Evolutionary conservation across 2,797 vertebrate species (phyloP), one percentile per base, ranked within the genome.

Genomic region (Malacoctenus gilli): DNA sequence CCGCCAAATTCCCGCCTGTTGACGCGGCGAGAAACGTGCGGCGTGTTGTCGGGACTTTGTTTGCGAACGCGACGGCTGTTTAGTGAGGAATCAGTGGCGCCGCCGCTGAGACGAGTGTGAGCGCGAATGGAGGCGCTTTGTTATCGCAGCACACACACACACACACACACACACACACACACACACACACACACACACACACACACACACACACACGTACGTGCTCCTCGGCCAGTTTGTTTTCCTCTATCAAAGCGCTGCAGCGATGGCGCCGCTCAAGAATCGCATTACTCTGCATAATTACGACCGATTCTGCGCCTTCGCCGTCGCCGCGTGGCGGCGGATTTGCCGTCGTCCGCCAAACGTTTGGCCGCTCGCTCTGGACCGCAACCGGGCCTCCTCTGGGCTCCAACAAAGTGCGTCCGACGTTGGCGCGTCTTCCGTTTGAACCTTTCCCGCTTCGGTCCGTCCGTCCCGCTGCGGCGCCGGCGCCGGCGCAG

Each of bases 231-330:
- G 58, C 67, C 67, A 72, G 68, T 79, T 87, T 78, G 77, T 72
- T 85, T 80, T 71, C 54, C 53, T n/a, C 71, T 72, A 72, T 88
- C 71, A 83, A 82, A 82, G 68, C 63, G 63, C 71, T 75, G 82
- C 71, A 78, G 75, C 83, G 78, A 89, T 81, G 75, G 54, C 62
- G 77, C 59, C 80, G 84, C 58, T 38, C 16, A 62, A 76, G 65
- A 74, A 79, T 57, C 60, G 64, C 68, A 75, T 76, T 72, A 75
- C 56, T 65, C 73, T 79, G 81, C 79, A 87, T 90, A 85, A 91
- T 89, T 80, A 86, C 71, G 69, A 52, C 59, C 64, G 79, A 85
- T 87, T 84, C 87, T 86, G 69, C 75, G 37, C 59, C 72, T 87
- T 81, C 82, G 72, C 75, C 80, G 65, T 62, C 68, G 2, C 65